These are phyloP conservation scores for Chrysolina americana DNA, from an alignment of 2,888 invertebrate species.

Conservation along the genomic window DNA sequence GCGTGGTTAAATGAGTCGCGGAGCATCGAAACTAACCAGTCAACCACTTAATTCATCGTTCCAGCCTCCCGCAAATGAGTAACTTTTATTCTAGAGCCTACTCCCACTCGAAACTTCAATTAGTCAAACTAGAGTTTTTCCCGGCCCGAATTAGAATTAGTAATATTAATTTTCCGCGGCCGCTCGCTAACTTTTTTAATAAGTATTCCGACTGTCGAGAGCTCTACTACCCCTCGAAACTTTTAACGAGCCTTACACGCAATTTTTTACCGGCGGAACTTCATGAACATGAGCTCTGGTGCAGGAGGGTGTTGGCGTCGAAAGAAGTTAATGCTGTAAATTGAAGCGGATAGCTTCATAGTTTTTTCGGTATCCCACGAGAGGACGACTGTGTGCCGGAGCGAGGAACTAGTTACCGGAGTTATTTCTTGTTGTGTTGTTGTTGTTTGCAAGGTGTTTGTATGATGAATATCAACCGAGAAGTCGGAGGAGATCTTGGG, in stretches of 20 bases:
- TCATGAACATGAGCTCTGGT: slow-evolving; percentile 1
- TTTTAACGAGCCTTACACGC: slow-evolving; percentile 4
- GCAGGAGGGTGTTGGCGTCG: not conserved
- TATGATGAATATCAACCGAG: not conserved
- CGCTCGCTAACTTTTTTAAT: not conserved
- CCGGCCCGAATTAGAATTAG: not conserved
- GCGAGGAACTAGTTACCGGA: not conserved
- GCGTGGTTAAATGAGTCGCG: no score
- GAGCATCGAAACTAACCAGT: no score
- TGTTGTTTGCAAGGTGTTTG: slow-evolving; percentile 1
- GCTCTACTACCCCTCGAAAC: not conserved
- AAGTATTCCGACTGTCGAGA: not conserved
- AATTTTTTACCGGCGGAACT: slow-evolving; percentile 3
- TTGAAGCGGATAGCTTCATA: not conserved
- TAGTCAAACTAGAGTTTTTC: not conserved
- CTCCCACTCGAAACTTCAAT: not conserved
- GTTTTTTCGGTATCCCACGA: slow-evolving; percentile 1
- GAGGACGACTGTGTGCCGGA: not conserved
- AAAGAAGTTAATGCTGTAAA: slow-evolving; percentile 9
- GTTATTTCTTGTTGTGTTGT: slow-evolving; percentile 2
- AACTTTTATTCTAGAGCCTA: no score
- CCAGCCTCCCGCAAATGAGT: not conserved
- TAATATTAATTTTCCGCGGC: slow-evolving; percentile 4
- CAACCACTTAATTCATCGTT: not conserved
- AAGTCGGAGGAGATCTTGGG: not conserved